phyloP scores from a whole-genome alignment of 1,140 invertebrate species.

The Aleiodes sp. region DNA sequence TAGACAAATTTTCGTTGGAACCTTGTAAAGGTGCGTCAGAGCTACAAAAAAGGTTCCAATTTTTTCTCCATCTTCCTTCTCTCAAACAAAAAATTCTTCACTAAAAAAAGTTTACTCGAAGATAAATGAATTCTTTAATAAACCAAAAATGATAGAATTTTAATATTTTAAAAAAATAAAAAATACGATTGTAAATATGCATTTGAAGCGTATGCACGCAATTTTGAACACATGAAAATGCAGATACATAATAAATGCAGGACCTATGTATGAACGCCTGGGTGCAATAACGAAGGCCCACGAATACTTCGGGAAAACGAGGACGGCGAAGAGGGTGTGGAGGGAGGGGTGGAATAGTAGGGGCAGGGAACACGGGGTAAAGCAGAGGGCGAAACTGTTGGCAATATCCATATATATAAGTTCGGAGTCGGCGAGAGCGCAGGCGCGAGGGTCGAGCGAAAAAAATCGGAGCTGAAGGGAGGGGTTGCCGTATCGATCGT shows the following conservation, averaged over 20 bases:
- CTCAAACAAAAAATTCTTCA: too few relatives aligned
- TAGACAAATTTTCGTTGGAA: too few relatives aligned
- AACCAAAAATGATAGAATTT: too few relatives aligned
- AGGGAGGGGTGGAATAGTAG: neutral
- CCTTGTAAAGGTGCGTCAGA: too few relatives aligned
- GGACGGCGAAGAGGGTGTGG: neutral
- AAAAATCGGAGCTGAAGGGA: slow-evolving; percentile 57
- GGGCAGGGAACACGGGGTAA: neutral
- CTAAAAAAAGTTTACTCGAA: too few relatives aligned
- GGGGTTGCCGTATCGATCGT: slow-evolving; percentile 62
- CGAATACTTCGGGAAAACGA: slow-evolving; percentile 27
- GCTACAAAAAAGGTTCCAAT: too few relatives aligned
- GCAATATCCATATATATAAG: slow-evolving; percentile 19
- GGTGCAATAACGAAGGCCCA: slow-evolving; percentile 38
- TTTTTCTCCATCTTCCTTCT: too few relatives aligned
- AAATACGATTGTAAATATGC: slow-evolving; percentile 17
- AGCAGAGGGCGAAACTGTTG: slow-evolving; percentile 4
- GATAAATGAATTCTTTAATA: too few relatives aligned
- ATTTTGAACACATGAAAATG: slow-evolving; percentile 28
- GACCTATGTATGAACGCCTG: slow-evolving; percentile 30
- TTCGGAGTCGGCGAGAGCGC: slow-evolving; percentile 42
- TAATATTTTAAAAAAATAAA: slow-evolving; percentile 2
- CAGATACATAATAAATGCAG: slow-evolving; percentile 40
- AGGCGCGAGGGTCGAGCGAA: slow-evolving; percentile 54
- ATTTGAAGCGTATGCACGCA: slow-evolving; percentile 22